Percentiles rank a stretch among this genome's conserved stretches.
These are phyloP conservation scores for Turritopsis dohrnii DNA, from an alignment of 30 jellyfish, hydroid and myxozoan genomes.

Conservation along the genomic window DNA sequence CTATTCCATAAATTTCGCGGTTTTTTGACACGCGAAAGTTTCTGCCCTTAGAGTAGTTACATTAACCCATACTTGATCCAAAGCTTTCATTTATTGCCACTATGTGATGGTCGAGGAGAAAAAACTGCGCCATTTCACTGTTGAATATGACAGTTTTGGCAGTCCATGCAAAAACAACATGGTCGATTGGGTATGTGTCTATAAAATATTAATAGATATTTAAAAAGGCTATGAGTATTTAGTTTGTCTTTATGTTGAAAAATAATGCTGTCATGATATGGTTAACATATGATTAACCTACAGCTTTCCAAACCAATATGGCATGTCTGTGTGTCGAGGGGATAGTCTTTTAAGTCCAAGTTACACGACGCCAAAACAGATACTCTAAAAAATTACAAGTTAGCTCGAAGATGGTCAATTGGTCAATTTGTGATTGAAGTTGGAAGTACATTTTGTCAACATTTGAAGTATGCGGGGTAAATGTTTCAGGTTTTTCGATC, in stretches of 20 bases:
- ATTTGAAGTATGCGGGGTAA: too few species aligned
- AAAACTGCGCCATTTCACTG: constrained; percentile 59
- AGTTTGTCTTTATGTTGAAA: too few species aligned
- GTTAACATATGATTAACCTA: constrained; percentile 18
- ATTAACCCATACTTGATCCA: not conserved
- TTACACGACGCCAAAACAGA: constrained; percentile 60
- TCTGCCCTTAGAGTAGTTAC: not conserved
- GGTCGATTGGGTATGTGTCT: constrained; percentile 64
- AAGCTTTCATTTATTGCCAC: not conserved
- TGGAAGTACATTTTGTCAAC: too few species aligned
- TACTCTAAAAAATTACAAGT: not conserved
- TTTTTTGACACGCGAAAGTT: too few species aligned
- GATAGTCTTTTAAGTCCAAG: constrained; percentile 63
- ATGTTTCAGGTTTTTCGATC: too few species aligned
- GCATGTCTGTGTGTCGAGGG: constrained; percentile 78
- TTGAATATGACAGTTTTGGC: constrained; percentile 43
- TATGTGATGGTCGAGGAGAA: constrained; percentile 36
- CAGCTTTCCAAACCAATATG: constrained; percentile 62
- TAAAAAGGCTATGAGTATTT: too few species aligned
- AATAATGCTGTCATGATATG: too few species aligned
- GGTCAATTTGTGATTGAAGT: not conserved
- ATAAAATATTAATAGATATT: too few species aligned
- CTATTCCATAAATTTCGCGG: too few species aligned
- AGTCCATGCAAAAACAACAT: constrained; percentile 48
- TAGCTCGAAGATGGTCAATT: not conserved